These are phyloP conservation scores for Diadema setosum DNA, from an alignment of 35 echinoderm and acorn worm species.

Conservation along the genomic window DNA sequence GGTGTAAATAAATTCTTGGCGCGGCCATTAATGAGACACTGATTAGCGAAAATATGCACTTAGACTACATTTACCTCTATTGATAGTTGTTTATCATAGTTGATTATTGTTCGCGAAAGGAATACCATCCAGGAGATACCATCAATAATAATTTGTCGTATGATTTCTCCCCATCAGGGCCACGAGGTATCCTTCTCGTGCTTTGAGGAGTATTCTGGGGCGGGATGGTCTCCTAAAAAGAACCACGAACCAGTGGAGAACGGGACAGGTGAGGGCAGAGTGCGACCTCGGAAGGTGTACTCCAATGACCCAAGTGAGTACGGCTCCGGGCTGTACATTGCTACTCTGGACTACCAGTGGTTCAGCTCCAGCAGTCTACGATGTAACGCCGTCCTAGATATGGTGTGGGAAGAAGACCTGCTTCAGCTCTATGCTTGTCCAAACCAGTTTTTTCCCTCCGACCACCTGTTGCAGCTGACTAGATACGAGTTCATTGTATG, in stretches of 20 bases:
- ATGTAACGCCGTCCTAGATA: conserved; percentile 43
- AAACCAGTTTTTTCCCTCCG: conserved; percentile 61
- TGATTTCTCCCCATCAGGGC: not conserved
- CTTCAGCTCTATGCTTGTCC: conserved; percentile 50
- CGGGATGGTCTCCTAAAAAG: not conserved
- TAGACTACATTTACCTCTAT: not conserved
- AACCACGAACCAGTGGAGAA: not conserved
- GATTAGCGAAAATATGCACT: not conserved
- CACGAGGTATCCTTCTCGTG: not conserved
- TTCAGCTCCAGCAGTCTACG: conserved; percentile 29
- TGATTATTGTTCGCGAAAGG: not conserved
- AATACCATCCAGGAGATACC: not conserved
- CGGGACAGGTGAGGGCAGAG: not conserved
- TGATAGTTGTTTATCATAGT: not conserved
- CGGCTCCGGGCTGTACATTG: not conserved
- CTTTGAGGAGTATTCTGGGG: not conserved
- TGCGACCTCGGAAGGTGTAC: not conserved
- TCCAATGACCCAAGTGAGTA: not conserved
- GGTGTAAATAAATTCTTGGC: not conserved
- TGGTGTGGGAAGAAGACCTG: conserved; percentile 25
- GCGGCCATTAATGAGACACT: not conserved
- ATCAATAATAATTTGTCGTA: no score
- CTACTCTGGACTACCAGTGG: conserved; percentile 67
- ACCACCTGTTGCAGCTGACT: conserved; percentile 3
- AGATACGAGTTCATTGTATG: not conserved